Conservation (phyloP, 2,113 vertebrate genomes). For the Corythornis vintsioides region DNA sequence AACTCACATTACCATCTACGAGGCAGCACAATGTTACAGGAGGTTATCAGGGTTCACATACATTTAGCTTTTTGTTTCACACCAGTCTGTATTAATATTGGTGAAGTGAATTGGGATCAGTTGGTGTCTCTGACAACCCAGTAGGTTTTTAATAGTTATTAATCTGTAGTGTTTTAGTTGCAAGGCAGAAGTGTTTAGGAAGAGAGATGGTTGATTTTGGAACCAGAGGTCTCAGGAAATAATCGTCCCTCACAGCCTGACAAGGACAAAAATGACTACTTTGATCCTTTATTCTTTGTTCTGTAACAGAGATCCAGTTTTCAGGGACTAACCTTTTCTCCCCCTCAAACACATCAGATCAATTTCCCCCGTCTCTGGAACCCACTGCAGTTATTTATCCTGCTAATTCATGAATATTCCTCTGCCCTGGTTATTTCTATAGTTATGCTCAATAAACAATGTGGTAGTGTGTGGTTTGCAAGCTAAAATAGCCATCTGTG, state of each 20-base stretch:
- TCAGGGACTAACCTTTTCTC: constrained; percentile 53
- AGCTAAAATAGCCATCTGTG: constrained; percentile 69
- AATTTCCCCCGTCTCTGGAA: constrained; percentile 50
- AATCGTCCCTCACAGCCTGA: constrained; percentile 66
- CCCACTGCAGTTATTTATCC: constrained; percentile 37
- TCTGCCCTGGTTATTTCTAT: constrained; percentile 62
- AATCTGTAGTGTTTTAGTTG: constrained; percentile 79
- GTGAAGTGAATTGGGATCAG: constrained; percentile 77
- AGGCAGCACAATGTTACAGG: constrained; percentile 92
- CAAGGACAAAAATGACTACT: constrained; percentile 63
- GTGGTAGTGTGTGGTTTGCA: constrained; percentile 52
- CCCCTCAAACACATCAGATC: not conserved
- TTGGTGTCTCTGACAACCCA: constrained; percentile 66
- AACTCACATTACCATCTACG: constrained; percentile 95
- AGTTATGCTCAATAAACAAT: constrained; percentile 67
- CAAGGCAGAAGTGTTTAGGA: constrained; percentile 69
- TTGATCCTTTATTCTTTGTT: constrained; percentile 63
- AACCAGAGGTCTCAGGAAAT: constrained; percentile 68
- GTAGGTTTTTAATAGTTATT: constrained; percentile 76
- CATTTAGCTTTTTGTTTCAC: constrained; percentile 77
- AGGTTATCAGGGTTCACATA: constrained; percentile 82
- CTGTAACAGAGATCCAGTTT: constrained; percentile 60
- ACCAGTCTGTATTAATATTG: constrained; percentile 79
- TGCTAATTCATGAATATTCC: constrained; percentile 63
- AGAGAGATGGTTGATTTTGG: constrained; percentile 67